These are phyloP conservation scores for Tokudaia muenninki DNA, from an alignment of 2,797 vertebrate species.

Conservation along the genomic window DNA sequence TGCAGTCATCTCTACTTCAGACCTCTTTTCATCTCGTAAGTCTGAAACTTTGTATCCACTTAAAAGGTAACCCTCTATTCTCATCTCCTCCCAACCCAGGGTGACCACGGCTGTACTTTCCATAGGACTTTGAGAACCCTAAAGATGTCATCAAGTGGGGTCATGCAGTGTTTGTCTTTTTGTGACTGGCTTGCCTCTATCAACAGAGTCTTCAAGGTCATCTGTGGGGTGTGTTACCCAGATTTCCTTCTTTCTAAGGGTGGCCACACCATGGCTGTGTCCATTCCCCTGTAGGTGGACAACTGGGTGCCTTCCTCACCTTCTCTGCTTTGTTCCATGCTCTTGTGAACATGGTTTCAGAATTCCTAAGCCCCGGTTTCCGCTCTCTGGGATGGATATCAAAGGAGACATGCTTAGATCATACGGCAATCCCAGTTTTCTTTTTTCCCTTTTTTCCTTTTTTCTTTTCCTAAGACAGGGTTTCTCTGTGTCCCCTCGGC, in stretches of 20 bases:
- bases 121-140: background rate
- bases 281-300: background rate
- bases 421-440: background rate
- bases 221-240: background rate
- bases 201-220: background rate
- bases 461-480: background rate
- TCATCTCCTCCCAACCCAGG: too few relatives aligned
- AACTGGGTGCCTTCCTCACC: background rate
- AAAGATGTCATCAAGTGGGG: background rate
- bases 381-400: too few relatives aligned
- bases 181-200: background rate
- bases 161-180: background rate
- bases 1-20: background rate
- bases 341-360: background rate
- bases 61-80: background rate
- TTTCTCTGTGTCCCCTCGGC: background rate
- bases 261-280: background rate
- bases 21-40: conserved; percentile 18
- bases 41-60: background rate
- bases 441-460: background rate
- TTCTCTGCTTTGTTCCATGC: background rate
- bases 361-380: background rate
- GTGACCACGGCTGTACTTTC: background rate
- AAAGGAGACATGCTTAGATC: background rate
- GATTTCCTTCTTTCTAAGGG: background rate